phyloP scores from a whole-genome alignment of 2,888 invertebrate species.

The Scaptomyza flava region DNA sequence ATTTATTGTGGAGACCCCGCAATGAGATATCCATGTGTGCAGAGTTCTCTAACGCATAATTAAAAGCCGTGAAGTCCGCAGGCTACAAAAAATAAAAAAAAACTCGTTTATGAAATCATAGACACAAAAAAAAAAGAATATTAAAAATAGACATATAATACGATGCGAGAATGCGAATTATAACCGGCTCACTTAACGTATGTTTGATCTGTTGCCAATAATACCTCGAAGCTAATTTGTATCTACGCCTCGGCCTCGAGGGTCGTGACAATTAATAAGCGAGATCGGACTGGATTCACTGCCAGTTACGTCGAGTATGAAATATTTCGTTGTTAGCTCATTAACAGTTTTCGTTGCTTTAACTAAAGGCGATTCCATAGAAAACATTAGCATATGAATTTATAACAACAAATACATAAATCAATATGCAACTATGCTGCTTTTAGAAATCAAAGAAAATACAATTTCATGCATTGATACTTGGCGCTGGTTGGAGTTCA shows the following conservation, averaged over 20 bases:
- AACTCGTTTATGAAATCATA: conserved; percentile 70
- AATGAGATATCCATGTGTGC: conserved; percentile 45
- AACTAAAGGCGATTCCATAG: conserved; percentile 28
- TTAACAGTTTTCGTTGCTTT: conserved; percentile 46
- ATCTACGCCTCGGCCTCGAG: conserved; percentile 44
- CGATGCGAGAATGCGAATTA: conserved; percentile 37
- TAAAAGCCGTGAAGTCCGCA: conserved; percentile 69
- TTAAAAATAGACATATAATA: conserved; percentile 2
- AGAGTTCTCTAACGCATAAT: conserved; percentile 66
- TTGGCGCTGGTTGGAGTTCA: conserved; percentile 54
- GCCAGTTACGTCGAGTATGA: conserved; percentile 41
- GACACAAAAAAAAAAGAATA: conserved; percentile 14
- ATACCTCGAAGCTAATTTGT: conserved; percentile 51
- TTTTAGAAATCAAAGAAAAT: conserved; percentile 43
- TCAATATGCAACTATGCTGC: conserved; percentile 34
- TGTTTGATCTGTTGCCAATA: conserved; percentile 17
- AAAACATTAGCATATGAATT: conserved; percentile 48
- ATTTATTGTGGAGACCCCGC: conserved; percentile 43
- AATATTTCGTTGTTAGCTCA: conserved; percentile 51
- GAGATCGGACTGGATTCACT: conserved; percentile 8
- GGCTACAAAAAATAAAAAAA: conserved; percentile 27
- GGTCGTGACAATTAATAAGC: conserved; percentile 46
- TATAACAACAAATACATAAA: conserved; percentile 46
- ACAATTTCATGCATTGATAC: conserved; percentile 59
- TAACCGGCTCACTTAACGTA: conserved; percentile 59